Evolutionary conservation across 2,888 invertebrate species (phyloP).

Genomic region (Drosophila siamana): DNA sequence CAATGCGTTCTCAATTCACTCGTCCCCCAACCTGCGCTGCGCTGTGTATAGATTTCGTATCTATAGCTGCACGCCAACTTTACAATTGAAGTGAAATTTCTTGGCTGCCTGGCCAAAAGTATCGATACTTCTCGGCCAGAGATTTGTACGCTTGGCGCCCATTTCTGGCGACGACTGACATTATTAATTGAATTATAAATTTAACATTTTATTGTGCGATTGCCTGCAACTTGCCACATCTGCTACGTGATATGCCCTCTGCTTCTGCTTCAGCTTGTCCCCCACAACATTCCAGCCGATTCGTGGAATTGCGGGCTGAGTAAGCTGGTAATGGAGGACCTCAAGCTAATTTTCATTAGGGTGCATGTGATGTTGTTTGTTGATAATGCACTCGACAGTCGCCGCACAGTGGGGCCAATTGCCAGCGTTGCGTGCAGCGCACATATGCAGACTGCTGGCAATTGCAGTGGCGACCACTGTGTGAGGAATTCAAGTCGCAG

Average conservation of each 20-base stretch:
- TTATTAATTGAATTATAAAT: conserved; percentile 85
- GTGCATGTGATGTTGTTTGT: conserved; percentile 38
- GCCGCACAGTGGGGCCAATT: conserved; percentile 39
- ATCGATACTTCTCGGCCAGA: conserved; percentile 5
- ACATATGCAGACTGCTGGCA: too few relatives aligned
- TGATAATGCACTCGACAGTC: conserved; percentile 14
- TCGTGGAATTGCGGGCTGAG: conserved; percentile 66
- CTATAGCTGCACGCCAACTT: conserved; percentile 43
- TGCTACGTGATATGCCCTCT: conserved; percentile 80
- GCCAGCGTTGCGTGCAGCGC: background rate
- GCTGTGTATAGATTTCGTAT: conserved; percentile 64
- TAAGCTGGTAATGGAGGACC: conserved; percentile 54
- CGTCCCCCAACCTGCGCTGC: too few relatives aligned
- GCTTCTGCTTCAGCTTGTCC: too few relatives aligned
- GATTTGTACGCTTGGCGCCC: too few relatives aligned
- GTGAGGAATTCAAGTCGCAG: conserved; percentile 24
- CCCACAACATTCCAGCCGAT: conserved; percentile 16
- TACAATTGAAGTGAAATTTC: conserved; percentile 36
- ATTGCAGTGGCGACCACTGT: conserved; percentile 50
- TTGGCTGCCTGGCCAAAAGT: conserved; percentile 8
- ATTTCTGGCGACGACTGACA: too few relatives aligned
- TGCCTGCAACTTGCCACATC: conserved; percentile 11
- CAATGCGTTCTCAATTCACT: conserved; percentile 76
- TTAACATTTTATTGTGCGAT: conserved; percentile 78
- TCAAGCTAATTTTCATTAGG: conserved; percentile 78